A percentile compares a stretch with the other conserved stretches of the same genome.
phyloP scores from a whole-genome alignment of 1,140 invertebrate species.

The Drosophila nebulosa region DNA sequence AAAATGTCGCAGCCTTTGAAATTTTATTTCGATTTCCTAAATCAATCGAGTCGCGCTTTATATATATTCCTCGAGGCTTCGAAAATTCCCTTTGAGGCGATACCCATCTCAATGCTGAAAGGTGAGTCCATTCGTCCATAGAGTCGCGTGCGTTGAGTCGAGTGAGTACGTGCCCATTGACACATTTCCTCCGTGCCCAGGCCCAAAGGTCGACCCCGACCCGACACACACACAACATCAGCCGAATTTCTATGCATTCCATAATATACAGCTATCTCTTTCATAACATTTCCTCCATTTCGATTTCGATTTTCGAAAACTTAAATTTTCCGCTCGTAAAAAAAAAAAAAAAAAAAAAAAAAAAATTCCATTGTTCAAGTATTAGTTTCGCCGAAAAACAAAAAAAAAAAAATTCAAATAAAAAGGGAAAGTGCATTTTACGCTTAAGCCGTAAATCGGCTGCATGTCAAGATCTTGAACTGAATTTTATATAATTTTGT shows the following conservation, averaged over 20 bases:
- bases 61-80: constrained; percentile 86
- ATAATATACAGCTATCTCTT: constrained; percentile 30
- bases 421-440: constrained; percentile 50
- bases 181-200: constrained; percentile 13
- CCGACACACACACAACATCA: constrained; percentile 7
- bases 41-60: constrained; percentile 88
- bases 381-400: neutral
- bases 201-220: constrained; percentile 42
- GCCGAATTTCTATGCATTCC: constrained; percentile 35
- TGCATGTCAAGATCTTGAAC: neutral
- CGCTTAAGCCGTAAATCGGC: no score
- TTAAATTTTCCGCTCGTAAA: constrained; percentile 36
- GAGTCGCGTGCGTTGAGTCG: neutral
- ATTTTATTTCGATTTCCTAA: constrained; percentile 87
- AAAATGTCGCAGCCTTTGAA: constrained; percentile 82
- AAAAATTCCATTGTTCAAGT: constrained; percentile 43
- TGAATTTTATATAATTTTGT: neutral
- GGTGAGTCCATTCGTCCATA: constrained; percentile 58
- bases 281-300: constrained; percentile 17
- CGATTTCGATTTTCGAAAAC: constrained; percentile 12
- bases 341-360: neutral
- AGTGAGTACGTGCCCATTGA: constrained; percentile 6
- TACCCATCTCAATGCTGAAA: constrained; percentile 83
- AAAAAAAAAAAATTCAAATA: constrained; percentile 41
- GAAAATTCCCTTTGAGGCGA: constrained; percentile 84